phyloP scores from a whole-genome alignment of 2,113 vertebrate species.

The Nibea coibor region DNA sequence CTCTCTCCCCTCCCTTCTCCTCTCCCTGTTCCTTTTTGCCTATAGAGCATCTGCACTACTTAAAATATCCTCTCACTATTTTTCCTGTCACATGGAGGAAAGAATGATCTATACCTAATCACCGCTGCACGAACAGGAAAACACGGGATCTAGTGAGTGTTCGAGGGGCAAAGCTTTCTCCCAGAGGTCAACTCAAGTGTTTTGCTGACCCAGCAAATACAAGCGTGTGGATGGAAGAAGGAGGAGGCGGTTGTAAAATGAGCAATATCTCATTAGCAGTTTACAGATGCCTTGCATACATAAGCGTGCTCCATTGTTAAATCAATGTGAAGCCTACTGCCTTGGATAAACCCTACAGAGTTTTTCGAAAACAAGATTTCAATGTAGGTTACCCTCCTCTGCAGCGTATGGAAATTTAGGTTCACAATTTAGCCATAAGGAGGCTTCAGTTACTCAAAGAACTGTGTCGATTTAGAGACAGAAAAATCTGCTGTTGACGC shows the following conservation, averaged over 20 bases:
- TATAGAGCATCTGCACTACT: conserved; percentile 28
- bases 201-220: conserved; percentile 45
- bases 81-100: conserved; percentile 8
- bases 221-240: conserved; percentile 21
- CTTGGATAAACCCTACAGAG: background rate
- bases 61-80: conserved; percentile 33
- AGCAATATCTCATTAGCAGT: conserved; percentile 38
- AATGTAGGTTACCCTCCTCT: conserved; percentile 12
- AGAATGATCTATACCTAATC: conserved; percentile 16
- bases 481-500: conserved; percentile 52
- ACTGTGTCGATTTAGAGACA: conserved; percentile 27
- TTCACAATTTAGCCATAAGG: conserved; percentile 2
- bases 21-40: conserved; percentile 22
- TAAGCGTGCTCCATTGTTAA: conserved; percentile 12
- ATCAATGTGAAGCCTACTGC: conserved; percentile 16
- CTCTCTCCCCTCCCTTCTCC: conserved; percentile 5
- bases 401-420: background rate
- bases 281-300: conserved; percentile 26
- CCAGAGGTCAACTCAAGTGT: conserved; percentile 58
- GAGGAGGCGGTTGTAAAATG: conserved; percentile 29
- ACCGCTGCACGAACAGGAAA: conserved; percentile 4
- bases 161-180: conserved; percentile 14
- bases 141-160: conserved; percentile 7
- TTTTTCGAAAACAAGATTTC: conserved; percentile 1
- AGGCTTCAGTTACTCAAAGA: conserved; percentile 23